Base-by-base conservation (phyloP, 1,140 invertebrate genomes). In the Brachionus sp. region DNA sequence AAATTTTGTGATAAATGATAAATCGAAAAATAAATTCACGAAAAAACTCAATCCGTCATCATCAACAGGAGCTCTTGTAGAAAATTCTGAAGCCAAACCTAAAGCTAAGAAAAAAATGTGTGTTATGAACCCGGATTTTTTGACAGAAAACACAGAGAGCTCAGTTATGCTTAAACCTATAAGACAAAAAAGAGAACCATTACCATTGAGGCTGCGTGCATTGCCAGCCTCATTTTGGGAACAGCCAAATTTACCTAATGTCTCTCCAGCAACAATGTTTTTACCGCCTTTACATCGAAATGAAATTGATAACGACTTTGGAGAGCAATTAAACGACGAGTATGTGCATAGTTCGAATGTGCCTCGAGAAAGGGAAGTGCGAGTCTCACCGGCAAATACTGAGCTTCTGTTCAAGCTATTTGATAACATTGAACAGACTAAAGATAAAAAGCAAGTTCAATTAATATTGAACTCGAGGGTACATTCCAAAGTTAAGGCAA, bases 201-300 rank as follows among this genome's bases (percentile, higher is more conserved):
- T 91, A 42, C 90, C 90, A 23, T 91, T 91, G 90, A 89, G 90
- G 84, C 84, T 91, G 85, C 84, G 90, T 68, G 90, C 90, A 4
- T 86, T 91, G 46, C 91, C 91, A 13, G 90, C 90, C 84, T 91
- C 90, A 33, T 91, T 91, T 85, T 91, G 90, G 90, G 89, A 90
- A 85, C 90, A 91, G 84, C 91, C 91, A 9, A 91, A 91, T 85
- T 86, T 88, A 37, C 86, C 90, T 0, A 86, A 87, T 19, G 84
- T 89, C 10, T 89, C 90, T 0, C 90, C 90, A n/a, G 88, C 86
- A 33, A 86, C 84, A 29, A 83, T 87, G 83, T 87, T 86, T 29
- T 85, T 91, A 80, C 90, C 90, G 0, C 90, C 89, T 2, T 86
- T 90, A 25, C 85, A 86, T 44, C 87, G 86, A 66, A 88, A 86